A percentile compares a stretch with the other conserved stretches of the same genome.
phyloP scores from a whole-genome alignment of 2,797 vertebrate species.

The Scleropages formosus region DNA sequence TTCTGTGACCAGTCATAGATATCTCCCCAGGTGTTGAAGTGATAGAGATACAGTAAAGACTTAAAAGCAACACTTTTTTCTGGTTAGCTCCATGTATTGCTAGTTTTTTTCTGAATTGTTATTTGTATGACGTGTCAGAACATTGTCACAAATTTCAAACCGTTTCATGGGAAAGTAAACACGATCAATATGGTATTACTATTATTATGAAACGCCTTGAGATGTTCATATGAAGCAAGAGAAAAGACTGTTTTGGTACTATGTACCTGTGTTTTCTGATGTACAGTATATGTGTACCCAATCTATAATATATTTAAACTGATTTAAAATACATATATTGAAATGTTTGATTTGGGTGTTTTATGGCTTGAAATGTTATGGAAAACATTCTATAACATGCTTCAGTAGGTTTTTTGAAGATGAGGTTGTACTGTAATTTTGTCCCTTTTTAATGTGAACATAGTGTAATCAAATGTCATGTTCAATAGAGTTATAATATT shows the following conservation, averaged over 20 bases:
- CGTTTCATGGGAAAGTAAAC: conserved; percentile 70
- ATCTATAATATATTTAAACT: conserved; percentile 99
- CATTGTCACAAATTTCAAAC: conserved; percentile 61
- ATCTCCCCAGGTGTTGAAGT: conserved; percentile 57
- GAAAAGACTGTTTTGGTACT: conserved; percentile 91
- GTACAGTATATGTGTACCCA: conserved; percentile 93
- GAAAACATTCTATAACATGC: too few species aligned
- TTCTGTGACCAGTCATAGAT: conserved; percentile 46
- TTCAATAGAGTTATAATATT: too few species aligned
- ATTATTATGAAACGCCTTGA: conserved; percentile 74
- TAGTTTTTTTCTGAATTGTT: conserved; percentile 44
- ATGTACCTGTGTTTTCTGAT: conserved; percentile 96
- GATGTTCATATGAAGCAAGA: conserved; percentile 77
- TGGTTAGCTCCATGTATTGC: conserved; percentile 58
- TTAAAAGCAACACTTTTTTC: conserved; percentile 60
- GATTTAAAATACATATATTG: conserved; percentile 93
- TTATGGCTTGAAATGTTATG: conserved; percentile 27
- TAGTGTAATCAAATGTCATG: too few species aligned
- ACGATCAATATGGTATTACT: conserved; percentile 62
- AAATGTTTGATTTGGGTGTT: conserved; percentile 56
- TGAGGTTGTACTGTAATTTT: too few species aligned
- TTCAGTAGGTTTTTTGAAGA: too few species aligned
- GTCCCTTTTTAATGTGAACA: too few species aligned
- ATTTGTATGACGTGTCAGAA: conserved; percentile 50
- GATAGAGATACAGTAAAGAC: conserved; percentile 60